These are phyloP conservation scores for Tetragnatha versicolor DNA, from an alignment of 1,140 invertebrate genomes.

Conservation along the genomic window DNA sequence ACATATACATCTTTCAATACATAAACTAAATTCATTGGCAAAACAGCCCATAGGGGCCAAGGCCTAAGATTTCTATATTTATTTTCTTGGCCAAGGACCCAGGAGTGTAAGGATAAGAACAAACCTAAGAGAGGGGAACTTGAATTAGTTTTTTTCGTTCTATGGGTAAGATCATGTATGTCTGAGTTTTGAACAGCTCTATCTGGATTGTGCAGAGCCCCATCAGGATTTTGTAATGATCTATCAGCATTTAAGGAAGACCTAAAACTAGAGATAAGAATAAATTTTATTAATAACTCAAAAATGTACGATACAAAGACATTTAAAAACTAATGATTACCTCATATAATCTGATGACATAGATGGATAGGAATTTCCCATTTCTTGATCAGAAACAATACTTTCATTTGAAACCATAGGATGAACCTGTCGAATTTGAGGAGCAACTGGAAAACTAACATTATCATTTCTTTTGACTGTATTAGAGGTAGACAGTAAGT, in stretches of 20 bases:
- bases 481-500: constrained; percentile 74
- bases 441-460: constrained; percentile 4
- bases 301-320: background rate
- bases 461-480: constrained; percentile 43
- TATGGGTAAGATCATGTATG: background rate
- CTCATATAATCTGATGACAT: background rate
- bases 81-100: too few species aligned
- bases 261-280: too few species aligned
- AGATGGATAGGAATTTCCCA: background rate
- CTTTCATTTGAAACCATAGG: constrained; percentile 36
- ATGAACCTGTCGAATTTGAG: constrained; percentile 24
- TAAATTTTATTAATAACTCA: too few species aligned
- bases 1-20: too few species aligned
- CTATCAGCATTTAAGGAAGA: too few species aligned
- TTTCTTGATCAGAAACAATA: background rate
- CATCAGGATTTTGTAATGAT: background rate
- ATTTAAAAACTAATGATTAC: background rate
- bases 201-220: background rate
- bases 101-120: too few species aligned
- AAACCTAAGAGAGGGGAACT: background rate
- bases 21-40: too few species aligned
- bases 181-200: background rate
- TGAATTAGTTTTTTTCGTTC: background rate
- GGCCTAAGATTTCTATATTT: too few species aligned
- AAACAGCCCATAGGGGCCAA: too few species aligned